Evolutionary conservation across 2,888 invertebrate species (phyloP), one percentile per base, ranked within the genome.

Genomic region (Drosophila robusta): DNA sequence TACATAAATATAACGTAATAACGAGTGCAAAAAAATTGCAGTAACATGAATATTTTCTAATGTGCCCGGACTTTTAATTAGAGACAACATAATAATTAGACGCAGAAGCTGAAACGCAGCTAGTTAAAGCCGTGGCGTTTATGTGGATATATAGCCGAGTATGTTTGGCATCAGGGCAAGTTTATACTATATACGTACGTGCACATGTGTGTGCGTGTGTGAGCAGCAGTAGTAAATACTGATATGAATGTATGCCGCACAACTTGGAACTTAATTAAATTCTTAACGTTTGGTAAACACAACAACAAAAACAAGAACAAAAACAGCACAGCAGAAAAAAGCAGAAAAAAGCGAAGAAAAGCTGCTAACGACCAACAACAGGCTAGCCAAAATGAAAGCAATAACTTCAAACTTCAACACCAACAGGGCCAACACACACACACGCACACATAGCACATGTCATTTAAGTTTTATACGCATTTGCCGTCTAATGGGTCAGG

Each of bases 401-500:
- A 75, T 76, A 85, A 74, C 74, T 80, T 82, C 80, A 81, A 83
- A 87, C 74, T 75, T 75, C 75, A 79, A 71, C 61, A 67, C 78
- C 54, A 66, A 51, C 38, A 46, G 38, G 47, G 14, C 44, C 5
- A 63, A 49, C 34, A 69, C 68, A 66, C 26, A 44, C n/a, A 47
- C 47, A 51, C 58, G 55, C 44, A 54, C 51, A 51, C 55, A 54
- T 57, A 55, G 57, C 75, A 64, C 56, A 61, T 61, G 68, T 68
- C 78, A 64, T 78, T 73, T 78, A 78, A 78, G 74, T 67, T 73
- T 70, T 64, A 80, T 87, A 66, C 67, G 67, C 80, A 74, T 58
- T 77, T 67, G 70, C 67, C 70, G 70, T 76, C 79, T 88, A 84
- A 88, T 84, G 88, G 83, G 55, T 79, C 86, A 88, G 83, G 83